phyloP scores from a whole-genome alignment of 2,888 invertebrate genomes.

The Aspidapion aeneum region DNA sequence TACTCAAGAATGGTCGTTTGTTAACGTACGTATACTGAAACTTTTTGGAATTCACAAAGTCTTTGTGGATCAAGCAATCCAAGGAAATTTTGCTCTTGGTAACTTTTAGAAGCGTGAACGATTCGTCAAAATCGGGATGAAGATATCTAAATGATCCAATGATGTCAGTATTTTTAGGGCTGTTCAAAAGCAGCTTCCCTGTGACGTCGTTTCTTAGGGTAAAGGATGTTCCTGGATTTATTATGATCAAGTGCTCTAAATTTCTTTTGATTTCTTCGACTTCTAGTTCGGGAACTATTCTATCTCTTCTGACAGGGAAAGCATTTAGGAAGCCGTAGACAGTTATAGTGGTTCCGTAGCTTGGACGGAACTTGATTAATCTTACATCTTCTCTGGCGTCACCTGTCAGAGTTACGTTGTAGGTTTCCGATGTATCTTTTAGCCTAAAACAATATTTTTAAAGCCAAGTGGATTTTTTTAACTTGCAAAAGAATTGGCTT shows the following conservation, averaged over 20 bases:
- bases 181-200: slow-evolving; percentile 57
- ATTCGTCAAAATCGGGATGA: slow-evolving; percentile 46
- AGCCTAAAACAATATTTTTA: too few species aligned
- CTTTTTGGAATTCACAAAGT: slow-evolving; percentile 46
- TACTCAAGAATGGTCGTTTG: slow-evolving; percentile 53
- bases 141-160: slow-evolving; percentile 52
- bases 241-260: slow-evolving; percentile 61
- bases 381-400: slow-evolving; percentile 31
- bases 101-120: slow-evolving; percentile 45
- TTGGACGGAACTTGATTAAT: slow-evolving; percentile 51
- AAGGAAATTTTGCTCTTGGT: slow-evolving; percentile 51
- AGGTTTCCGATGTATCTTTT: slow-evolving; percentile 51
- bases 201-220: slow-evolving; percentile 64
- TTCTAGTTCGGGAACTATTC: slow-evolving; percentile 53
- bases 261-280: slow-evolving; percentile 56
- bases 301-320: slow-evolving; percentile 58
- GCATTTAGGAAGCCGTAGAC: slow-evolving; percentile 63
- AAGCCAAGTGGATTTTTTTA: too few species aligned
- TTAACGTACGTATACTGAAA: slow-evolving; percentile 66
- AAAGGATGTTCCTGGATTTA: slow-evolving; percentile 63
- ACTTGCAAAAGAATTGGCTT: too few species aligned
- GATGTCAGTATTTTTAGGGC: slow-evolving; percentile 54
- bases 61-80: slow-evolving; percentile 56
- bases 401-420: slow-evolving; percentile 50
- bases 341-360: slow-evolving; percentile 69